Conservation (phyloP, 2,113 vertebrate species). For the Malaclemys terrapin region DNA sequence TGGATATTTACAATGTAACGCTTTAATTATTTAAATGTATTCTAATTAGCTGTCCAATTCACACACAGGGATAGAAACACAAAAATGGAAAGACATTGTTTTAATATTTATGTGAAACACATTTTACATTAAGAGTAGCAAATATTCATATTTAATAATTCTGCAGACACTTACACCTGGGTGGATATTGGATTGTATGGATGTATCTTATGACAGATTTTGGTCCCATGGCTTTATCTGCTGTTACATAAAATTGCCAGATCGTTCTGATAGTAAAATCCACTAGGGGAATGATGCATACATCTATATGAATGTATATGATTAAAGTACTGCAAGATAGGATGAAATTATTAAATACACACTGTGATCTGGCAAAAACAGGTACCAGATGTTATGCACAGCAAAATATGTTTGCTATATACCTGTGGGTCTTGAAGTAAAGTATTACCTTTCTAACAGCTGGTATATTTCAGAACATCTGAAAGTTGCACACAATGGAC, state of each 20-base stretch:
- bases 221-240: constrained; percentile 15
- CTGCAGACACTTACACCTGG: not conserved
- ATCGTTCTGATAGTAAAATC: constrained; percentile 29
- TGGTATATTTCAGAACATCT: constrained; percentile 44
- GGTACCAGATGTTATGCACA: not conserved
- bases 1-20: not conserved
- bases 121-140: not conserved
- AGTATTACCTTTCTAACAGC: constrained; percentile 52
- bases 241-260: constrained; percentile 13
- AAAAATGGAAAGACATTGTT: not conserved
- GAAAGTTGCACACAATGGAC: constrained; percentile 17
- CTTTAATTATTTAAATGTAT: not conserved
- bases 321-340: constrained; percentile 21
- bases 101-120: not conserved
- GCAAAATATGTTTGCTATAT: not conserved
- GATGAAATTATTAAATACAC: constrained; percentile 30
- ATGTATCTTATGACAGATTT: not conserved
- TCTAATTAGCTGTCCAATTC: not conserved
- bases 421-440: constrained; percentile 55
- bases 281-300: not conserved
- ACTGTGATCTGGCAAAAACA: not conserved
- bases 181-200: not conserved
- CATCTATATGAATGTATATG: constrained; percentile 52
- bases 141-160: not conserved
- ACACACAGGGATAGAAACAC: not conserved